phyloP scores from a whole-genome alignment of 2,888 invertebrate genomes.

The Eupithecia subumbrata region DNA sequence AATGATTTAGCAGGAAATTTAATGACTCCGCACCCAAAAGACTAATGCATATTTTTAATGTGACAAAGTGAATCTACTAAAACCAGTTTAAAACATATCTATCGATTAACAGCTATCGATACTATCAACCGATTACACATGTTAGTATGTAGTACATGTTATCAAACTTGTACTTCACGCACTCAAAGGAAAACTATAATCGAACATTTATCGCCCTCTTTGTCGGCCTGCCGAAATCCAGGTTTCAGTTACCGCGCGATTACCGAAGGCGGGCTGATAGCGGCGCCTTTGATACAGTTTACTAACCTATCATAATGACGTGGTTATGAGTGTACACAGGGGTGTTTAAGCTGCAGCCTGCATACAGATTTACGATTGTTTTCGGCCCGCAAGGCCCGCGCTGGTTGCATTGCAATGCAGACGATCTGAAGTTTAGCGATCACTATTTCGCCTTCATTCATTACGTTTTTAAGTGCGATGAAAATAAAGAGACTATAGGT shows the following conservation, averaged over 20 bases:
- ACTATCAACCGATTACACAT: slow-evolving; percentile 62
- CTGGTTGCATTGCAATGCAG: background rate
- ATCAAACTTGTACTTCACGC: slow-evolving; percentile 73
- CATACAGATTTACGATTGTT: background rate
- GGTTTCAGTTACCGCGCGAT: slow-evolving; percentile 74
- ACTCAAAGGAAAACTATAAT: slow-evolving; percentile 78
- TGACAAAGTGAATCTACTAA: background rate
- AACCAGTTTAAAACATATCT: background rate
- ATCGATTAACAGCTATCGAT: slow-evolving; percentile 5
- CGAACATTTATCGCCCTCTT: slow-evolving; percentile 73
- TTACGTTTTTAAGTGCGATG: too few species aligned
- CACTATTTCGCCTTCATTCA: background rate
- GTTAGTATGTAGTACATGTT: slow-evolving; percentile 52
- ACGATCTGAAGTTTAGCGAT: background rate
- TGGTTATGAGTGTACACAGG: slow-evolving; percentile 65
- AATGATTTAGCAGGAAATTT: background rate
- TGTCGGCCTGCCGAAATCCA: slow-evolving; percentile 81
- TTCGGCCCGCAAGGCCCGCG: background rate
- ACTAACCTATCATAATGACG: slow-evolving; percentile 66
- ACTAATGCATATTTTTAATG: background rate
- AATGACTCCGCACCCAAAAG: background rate
- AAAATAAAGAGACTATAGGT: background rate
- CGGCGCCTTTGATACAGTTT: slow-evolving; percentile 77
- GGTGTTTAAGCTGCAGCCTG: slow-evolving; percentile 18
- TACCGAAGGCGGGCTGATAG: slow-evolving; percentile 72